phyloP scores from a whole-genome alignment of 2,888 invertebrate species.

The Malachius bipustulatus region DNA sequence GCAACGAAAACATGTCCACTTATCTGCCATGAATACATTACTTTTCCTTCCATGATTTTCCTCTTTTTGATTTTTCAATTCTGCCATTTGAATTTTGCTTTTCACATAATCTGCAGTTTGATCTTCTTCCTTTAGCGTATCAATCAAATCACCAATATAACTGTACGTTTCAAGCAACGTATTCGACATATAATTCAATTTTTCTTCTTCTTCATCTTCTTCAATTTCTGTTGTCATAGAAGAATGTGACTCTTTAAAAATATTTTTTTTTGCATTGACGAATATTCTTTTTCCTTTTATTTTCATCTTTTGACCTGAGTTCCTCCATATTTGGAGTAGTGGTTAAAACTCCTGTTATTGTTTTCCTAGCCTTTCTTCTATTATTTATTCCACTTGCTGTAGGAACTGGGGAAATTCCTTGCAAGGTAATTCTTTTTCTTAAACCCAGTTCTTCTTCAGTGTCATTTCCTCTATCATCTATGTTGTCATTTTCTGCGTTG shows the following conservation, averaged over 20 bases:
- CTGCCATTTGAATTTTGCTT: too few species aligned
- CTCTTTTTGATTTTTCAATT: too few species aligned
- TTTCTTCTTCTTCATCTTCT: too few species aligned
- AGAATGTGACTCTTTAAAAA: neutral
- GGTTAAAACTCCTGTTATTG: constrained; percentile 6
- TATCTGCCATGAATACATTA: too few species aligned
- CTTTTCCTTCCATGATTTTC: too few species aligned
- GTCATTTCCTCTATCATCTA: neutral
- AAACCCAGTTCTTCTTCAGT: too few species aligned
- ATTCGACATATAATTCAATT: too few species aligned
- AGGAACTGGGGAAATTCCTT: constrained; percentile 4
- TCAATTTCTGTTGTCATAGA: constrained; percentile 1
- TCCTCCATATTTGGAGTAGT: constrained; percentile 5
- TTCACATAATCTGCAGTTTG: too few species aligned
- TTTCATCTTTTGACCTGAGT: constrained; percentile 1
- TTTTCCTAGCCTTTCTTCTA: constrained; percentile 3
- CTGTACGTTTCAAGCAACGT: too few species aligned
- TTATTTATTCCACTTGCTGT: constrained; percentile 6
- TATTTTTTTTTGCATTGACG: constrained; percentile 4
- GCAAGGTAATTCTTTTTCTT: constrained; percentile 5
- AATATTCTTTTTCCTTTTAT: constrained; percentile 3
- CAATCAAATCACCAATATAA: too few species aligned
- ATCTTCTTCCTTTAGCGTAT: too few species aligned
- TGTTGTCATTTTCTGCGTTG: constrained; percentile 7
- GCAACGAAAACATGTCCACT: too few species aligned